Evolutionary conservation across 2,888 invertebrate species (phyloP).

Genomic region (Metacarcinus magister): DNA sequence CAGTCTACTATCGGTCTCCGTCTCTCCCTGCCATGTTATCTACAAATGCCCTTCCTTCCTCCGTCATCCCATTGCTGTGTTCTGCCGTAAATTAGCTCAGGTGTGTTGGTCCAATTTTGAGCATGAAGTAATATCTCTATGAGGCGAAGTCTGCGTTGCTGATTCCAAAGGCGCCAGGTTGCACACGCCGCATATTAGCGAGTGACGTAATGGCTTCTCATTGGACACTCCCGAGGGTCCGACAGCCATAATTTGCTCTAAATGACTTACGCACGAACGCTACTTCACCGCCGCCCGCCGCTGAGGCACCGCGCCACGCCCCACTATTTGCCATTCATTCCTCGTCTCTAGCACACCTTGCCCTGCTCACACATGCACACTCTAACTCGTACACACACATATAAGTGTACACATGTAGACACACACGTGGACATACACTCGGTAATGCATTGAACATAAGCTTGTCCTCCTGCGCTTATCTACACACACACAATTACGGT

Average conservation of each 20-base stretch:
- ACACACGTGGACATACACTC: neutral
- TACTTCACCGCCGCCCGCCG: neutral
- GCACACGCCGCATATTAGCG: neutral
- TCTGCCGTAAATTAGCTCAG: neutral
- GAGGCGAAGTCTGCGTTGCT: neutral
- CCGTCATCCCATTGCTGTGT: neutral
- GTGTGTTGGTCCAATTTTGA: neutral
- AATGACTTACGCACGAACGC: slow-evolving; percentile 36
- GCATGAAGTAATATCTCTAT: neutral
- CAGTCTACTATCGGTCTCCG: too few relatives aligned
- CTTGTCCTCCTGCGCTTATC: neutral
- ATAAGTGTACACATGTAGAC: neutral
- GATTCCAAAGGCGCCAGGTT: neutral
- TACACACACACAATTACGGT: neutral
- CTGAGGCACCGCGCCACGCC: neutral
- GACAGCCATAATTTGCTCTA: slow-evolving; percentile 20
- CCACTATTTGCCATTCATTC: neutral
- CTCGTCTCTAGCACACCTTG: neutral
- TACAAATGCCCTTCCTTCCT: neutral
- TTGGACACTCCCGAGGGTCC: neutral
- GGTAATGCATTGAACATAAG: neutral
- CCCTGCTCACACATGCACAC: neutral
- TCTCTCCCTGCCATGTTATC: neutral
- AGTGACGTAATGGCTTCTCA: neutral
- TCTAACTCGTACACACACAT: neutral